Evolutionary conservation across 1,140 invertebrate genomes (phyloP).

Genomic region (Sycobia sp.): DNA sequence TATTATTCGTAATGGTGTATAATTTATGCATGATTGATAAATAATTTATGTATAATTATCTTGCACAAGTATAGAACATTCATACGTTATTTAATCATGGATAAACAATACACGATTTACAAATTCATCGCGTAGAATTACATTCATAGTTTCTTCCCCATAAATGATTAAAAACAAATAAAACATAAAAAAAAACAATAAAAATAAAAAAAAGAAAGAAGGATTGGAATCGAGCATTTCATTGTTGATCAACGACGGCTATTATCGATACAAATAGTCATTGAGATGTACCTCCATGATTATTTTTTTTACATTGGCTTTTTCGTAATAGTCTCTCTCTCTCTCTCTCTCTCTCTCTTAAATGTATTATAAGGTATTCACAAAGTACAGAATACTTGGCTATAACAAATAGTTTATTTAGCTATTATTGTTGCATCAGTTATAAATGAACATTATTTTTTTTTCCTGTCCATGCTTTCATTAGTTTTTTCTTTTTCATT

Average conservation of each 20-base stretch:
- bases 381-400: constrained; percentile 53
- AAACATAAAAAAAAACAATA: neutral
- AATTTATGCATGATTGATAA: neutral
- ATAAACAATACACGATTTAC: neutral
- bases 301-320: no score
- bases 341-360: neutral
- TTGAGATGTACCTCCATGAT: neutral
- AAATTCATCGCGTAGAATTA: neutral
- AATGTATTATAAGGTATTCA: constrained; percentile 50
- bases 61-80: neutral
- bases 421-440: constrained; percentile 53
- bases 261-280: neutral
- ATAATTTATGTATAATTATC: constrained; percentile 1
- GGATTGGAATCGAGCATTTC: no score
- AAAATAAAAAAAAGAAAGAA: no score
- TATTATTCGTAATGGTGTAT: neutral
- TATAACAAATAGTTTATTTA: constrained; percentile 58
- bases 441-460: constrained; percentile 52
- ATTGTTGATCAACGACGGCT: constrained; percentile 6
- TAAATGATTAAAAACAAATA: constrained; percentile 15
- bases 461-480: neutral
- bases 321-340: no score
- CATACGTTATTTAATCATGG: neutral
- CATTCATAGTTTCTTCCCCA: neutral
- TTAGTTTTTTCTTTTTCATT: neutral